phyloP scores from a whole-genome alignment of 1,140 invertebrate genomes.

The Drosophila watanabei region DNA sequence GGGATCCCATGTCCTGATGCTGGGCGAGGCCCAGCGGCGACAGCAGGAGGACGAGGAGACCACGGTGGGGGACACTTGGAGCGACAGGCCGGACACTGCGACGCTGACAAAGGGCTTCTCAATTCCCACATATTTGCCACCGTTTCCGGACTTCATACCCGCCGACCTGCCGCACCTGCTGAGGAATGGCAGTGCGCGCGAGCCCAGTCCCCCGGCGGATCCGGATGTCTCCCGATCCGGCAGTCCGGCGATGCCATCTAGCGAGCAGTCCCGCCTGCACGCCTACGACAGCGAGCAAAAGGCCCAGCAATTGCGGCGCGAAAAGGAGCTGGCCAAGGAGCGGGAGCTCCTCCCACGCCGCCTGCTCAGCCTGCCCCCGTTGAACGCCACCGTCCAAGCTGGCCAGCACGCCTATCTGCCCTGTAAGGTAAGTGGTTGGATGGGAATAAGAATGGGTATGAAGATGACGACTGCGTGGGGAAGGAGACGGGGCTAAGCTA shows the following conservation, averaged over 20 bases:
- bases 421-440: constrained; percentile 89
- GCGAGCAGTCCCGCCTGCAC: constrained; percentile 52
- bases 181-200: constrained; percentile 29
- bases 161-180: constrained; percentile 64
- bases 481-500: not conserved
- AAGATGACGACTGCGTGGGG: not conserved
- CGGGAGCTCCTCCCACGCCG: constrained; percentile 55
- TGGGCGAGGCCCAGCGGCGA: constrained; percentile 13
- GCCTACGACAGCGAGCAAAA: constrained; percentile 77
- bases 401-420: constrained; percentile 94
- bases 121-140: constrained; percentile 77
- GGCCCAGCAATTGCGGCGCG: constrained; percentile 60
- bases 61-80: constrained; percentile 59
- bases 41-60: constrained; percentile 40
- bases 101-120: constrained; percentile 76
- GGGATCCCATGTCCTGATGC: constrained; percentile 16
- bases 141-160: constrained; percentile 73
- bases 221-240: constrained; percentile 8
- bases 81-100: constrained; percentile 67
- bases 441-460: not conserved
- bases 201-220: not conserved
- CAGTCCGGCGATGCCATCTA: constrained; percentile 3
- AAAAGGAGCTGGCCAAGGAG: constrained; percentile 70
- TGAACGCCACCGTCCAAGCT: constrained; percentile 93
- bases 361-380: constrained; percentile 61